phyloP scores from a whole-genome alignment of 2,888 invertebrate species.

The Pseudococcus viburni region DNA sequence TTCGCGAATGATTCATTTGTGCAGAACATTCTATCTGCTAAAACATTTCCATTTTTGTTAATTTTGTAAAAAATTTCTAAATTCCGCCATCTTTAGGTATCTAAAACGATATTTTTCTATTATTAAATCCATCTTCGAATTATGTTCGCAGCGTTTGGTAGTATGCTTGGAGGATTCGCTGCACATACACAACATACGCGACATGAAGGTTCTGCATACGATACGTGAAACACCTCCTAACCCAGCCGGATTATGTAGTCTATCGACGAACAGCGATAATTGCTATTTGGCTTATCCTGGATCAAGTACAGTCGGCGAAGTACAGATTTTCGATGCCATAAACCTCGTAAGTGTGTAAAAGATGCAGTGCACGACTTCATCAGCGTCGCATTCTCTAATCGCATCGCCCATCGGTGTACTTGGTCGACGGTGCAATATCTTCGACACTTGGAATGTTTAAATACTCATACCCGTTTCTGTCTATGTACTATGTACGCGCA shows the following conservation, averaged over 20 bases:
- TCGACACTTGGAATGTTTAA: no score
- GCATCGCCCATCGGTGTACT: no score
- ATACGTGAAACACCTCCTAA: conserved; percentile 98
- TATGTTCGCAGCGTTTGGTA: conserved; percentile 91
- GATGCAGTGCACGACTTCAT: no score
- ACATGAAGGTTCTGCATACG: conserved; percentile 98
- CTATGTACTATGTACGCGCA: no score
- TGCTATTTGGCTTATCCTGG: conserved; percentile 98
- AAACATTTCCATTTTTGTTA: no score
- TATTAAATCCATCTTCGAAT: no score
- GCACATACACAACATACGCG: conserved; percentile 98
- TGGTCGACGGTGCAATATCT: no score
- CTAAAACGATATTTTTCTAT: no score
- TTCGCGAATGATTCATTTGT: no score
- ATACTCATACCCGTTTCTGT: no score
- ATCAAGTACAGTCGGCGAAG: conserved; percentile 92
- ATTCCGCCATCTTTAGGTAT: no score
- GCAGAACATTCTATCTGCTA: not conserved
- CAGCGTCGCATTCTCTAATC: not conserved
- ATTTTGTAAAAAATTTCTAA: no score
- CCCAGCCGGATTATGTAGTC: conserved; percentile 90
- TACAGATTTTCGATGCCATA: conserved; percentile 94
- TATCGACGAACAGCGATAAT: conserved; percentile 90
- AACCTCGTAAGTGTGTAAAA: conserved; percentile 79
- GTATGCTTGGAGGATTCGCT: conserved; percentile 98